Conservation (phyloP, 2,888 invertebrate species). For the Synergus gifuensis region DNA sequence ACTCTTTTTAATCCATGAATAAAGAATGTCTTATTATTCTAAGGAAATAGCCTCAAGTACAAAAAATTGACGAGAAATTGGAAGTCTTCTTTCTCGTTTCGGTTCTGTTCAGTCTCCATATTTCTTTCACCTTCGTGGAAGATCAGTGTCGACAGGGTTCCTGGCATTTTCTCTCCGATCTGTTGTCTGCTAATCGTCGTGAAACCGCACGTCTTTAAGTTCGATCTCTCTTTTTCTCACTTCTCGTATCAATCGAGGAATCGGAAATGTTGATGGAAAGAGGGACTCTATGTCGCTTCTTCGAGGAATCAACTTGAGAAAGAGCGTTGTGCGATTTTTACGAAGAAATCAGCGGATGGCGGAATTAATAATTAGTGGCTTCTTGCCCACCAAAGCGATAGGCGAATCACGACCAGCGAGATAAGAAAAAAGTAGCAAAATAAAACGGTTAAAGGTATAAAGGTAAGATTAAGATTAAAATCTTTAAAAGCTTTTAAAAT, state of each 20-base stretch:
- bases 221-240: constrained; percentile 44
- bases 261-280: constrained; percentile 37
- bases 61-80: constrained; percentile 34
- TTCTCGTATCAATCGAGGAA: constrained; percentile 44
- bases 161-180: constrained; percentile 55
- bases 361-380: constrained; percentile 58
- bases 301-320: constrained; percentile 52
- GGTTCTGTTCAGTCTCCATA: constrained; percentile 40
- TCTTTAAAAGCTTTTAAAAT: too few species aligned
- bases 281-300: constrained; percentile 20
- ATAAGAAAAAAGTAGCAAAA: not conserved
- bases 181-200: constrained; percentile 42
- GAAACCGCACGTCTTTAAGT: constrained; percentile 42
- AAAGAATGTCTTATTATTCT: constrained; percentile 13
- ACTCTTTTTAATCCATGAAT: not conserved
- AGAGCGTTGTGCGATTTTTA: constrained; percentile 51
- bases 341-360: constrained; percentile 48
- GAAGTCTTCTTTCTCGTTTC: constrained; percentile 42
- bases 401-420: not conserved
- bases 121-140: constrained; percentile 57
- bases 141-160: constrained; percentile 49
- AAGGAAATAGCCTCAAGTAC: constrained; percentile 1
- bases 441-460: not conserved
- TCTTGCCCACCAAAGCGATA: constrained; percentile 32
- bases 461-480: not conserved